Evolutionary conservation across 1,140 invertebrate species (phyloP), one percentile per base, ranked within the genome.

Genomic region (Meteorus sp.): DNA sequence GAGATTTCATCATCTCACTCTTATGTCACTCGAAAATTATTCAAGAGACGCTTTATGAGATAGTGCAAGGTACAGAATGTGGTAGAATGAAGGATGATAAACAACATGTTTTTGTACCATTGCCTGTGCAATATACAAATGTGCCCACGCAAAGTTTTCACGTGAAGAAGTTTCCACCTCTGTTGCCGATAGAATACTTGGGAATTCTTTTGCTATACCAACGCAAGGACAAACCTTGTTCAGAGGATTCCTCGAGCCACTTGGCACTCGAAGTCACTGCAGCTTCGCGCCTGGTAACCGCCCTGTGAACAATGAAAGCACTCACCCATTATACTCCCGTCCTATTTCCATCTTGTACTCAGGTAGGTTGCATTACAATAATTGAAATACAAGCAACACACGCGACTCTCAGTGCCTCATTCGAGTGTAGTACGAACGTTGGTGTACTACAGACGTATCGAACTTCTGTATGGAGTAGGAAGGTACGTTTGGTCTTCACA

Each of bases 331-430:
- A 13, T 44, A 19, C 11, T 19, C 41, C 15, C 7, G 6, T 19
- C 9, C 17, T 44, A 39, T 39, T 19, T 19, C 8, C 17, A 13
- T 19, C 41, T 19, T 44, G 17, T 44, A n/a, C 17, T 17, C 22
- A 9, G 8, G 8, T 15, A 43, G 9, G n/a, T 48, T 48, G 59
- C 68, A 71, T 73, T 70, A 67, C 60, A 70, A 73, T 73, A 71
- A 76, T 76, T 74, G 67, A 76, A 76, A 73, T 71, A 68, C 70
- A 70, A 67, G 66, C 64, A 64, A 67, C 65, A 70, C 71, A 72
- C 72, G 73, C 71, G 63, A 68, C 67, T 74, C 69, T 67, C 63
- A 65, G 65, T 65, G n/a, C 68, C 74, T 73, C 66, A 73, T 69
- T 39, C 11, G 35, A 13, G 15, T 5, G 35, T 39, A 11, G 35